Base-by-base conservation (phyloP, 2,888 invertebrate species). In the Celastrina argiolus region DNA sequence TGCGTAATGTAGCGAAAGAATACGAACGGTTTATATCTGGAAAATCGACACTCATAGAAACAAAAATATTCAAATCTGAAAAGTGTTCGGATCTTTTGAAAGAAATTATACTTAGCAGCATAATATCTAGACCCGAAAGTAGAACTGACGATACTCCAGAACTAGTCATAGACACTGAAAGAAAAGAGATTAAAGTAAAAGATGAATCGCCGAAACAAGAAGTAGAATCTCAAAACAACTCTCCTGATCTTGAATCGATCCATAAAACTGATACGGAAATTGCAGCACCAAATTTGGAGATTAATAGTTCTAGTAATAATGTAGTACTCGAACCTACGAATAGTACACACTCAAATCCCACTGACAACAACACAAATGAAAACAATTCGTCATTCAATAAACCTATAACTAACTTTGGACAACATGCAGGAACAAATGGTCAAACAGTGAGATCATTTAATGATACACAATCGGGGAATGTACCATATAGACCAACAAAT, bases 1-100 rank as follows among this genome's bases (percentile, higher is more conserved):
- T 87, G 1, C 77, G 76, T 56, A 83, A 85, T 58, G 69, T 88
- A 1, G 76, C 71, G 0, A 71, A 75, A 22, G 81, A 88, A 16
- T 88, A 81, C 65, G 74, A 81, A 56, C 79, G 79, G 70, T 82
- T 78, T 59, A 28, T 79, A 0, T 78, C 72, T 5, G 76, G 80
- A 2, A 69, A 68, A 69, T 59, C 39, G 1, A 71, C 73, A 0
- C 28, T 51, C 6, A 66, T 75, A 0, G 71, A 75, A 39, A 39
- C 66, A 1, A 42, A 68, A 6, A 51, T 75, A 16, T 75, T 75
- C 34, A 63, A 70, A 67, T 31, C 63, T 5, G 69, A 63, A 10
- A 61, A 42, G 18, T 22, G 18, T 14, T 28, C 31, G 5, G 59
- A 61, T 36, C 22, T 61, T 12, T 6, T 61, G 6, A 61, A 61